A percentile compares a stretch with the other conserved stretches of the same genome.
Evolutionary conservation across 2,888 invertebrate species (phyloP).

Genomic region (Dryobotodes eremita): DNA sequence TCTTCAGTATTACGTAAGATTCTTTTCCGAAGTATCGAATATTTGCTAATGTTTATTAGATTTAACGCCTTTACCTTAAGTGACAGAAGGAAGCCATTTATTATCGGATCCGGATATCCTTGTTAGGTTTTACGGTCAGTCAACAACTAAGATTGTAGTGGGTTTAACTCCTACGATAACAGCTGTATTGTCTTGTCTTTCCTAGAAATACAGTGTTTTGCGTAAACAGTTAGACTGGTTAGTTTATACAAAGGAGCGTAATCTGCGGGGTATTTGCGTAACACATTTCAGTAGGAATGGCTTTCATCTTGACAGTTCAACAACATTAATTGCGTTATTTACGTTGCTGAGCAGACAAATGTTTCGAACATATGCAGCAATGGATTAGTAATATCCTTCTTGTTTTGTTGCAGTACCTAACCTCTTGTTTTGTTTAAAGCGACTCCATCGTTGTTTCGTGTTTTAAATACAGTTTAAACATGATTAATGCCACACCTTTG

Average conservation of each 20-base stretch:
- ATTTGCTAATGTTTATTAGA: slow-evolving; percentile 4
- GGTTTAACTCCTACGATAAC: slow-evolving; percentile 12
- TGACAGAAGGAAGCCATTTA: slow-evolving; percentile 57
- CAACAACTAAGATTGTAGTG: slow-evolving; percentile 31
- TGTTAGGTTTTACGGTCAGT: slow-evolving; percentile 55
- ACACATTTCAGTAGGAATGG: too few relatives aligned
- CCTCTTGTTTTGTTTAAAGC: not conserved
- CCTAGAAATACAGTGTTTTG: slow-evolving; percentile 2
- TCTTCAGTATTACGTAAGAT: not conserved
- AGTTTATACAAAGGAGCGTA: not conserved
- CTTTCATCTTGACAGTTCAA: too few relatives aligned
- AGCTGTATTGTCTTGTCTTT: slow-evolving; percentile 27
- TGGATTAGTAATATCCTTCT: too few relatives aligned
- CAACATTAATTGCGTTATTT: too few relatives aligned
- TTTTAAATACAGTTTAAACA: not conserved
- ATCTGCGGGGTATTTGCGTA: not conserved
- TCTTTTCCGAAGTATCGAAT: slow-evolving; percentile 4
- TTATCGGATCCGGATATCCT: slow-evolving; percentile 63
- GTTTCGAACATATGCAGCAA: too few relatives aligned
- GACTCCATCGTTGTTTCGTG: not conserved
- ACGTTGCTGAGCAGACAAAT: too few relatives aligned
- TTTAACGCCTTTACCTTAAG: slow-evolving; percentile 36
- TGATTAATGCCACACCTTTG: not conserved
- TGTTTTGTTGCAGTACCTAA: not conserved
- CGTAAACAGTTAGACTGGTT: not conserved